Conservation (phyloP, 1,140 invertebrate genomes). For the Diabrotica virgifera region DNA sequence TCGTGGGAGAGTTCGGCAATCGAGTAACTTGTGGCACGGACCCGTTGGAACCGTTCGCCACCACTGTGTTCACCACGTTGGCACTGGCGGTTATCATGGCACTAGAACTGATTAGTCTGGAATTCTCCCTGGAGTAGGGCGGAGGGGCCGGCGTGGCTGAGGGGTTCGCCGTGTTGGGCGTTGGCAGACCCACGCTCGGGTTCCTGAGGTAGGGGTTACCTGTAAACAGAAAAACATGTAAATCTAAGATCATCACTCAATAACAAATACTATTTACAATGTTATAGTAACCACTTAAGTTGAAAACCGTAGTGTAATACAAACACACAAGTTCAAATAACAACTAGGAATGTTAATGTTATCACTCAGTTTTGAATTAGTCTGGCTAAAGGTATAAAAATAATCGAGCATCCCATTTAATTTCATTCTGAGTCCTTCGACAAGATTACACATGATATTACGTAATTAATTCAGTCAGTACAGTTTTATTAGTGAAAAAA, state of each 20-base stretch:
- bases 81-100: slow-evolving; percentile 44
- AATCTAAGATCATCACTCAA: not conserved
- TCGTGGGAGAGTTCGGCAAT: slow-evolving; percentile 51
- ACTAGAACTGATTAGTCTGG: slow-evolving; percentile 39
- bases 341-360: too few species aligned
- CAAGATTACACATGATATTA: too few species aligned
- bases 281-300: too few species aligned
- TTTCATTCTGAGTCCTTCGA: too few species aligned
- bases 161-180: slow-evolving; percentile 67
- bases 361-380: too few species aligned
- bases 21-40: slow-evolving; percentile 51
- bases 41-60: slow-evolving; percentile 49
- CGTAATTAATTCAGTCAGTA: too few species aligned
- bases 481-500: too few species aligned
- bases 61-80: slow-evolving; percentile 41
- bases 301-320: too few species aligned
- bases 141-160: slow-evolving; percentile 75
- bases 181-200: slow-evolving; percentile 49
- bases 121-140: slow-evolving; percentile 55
- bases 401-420: too few species aligned
- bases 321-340: too few species aligned
- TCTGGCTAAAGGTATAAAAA: too few species aligned
- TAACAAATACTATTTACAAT: not conserved
- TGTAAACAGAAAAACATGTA: slow-evolving; percentile 41
- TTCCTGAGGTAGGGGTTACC: slow-evolving; percentile 72